phyloP scores from a whole-genome alignment of 1,140 invertebrate species.

The Drosophila neocordata region DNA sequence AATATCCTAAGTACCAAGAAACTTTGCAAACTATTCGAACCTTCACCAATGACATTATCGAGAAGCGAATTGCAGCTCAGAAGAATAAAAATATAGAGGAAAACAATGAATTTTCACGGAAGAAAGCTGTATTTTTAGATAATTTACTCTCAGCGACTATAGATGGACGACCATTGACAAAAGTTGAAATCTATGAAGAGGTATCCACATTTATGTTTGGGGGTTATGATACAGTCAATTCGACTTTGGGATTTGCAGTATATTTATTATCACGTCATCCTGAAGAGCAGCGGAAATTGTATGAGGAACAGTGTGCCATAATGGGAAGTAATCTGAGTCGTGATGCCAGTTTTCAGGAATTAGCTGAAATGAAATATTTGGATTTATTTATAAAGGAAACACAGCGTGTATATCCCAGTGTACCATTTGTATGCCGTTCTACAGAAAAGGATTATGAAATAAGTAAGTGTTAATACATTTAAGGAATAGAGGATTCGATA shows the following conservation, averaged over 20 bases:
- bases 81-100: neutral
- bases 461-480: conserved; percentile 39
- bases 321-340: conserved; percentile 82
- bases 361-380: conserved; percentile 87
- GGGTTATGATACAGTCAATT: conserved; percentile 83
- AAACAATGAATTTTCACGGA: conserved; percentile 49
- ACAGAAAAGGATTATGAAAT: conserved; percentile 67
- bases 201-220: conserved; percentile 90
- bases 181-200: conserved; percentile 88
- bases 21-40: conserved; percentile 58
- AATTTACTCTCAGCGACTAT: conserved; percentile 78
- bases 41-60: conserved; percentile 76
- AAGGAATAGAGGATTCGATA: too few relatives aligned
- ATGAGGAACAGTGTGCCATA: conserved; percentile 83
- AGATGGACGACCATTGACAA: conserved; percentile 85
- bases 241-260: conserved; percentile 75
- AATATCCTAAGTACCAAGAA: conserved; percentile 41
- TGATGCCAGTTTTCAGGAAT: conserved; percentile 84
- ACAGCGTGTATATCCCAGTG: conserved; percentile 87
- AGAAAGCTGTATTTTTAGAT: conserved; percentile 74
- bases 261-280: conserved; percentile 74
- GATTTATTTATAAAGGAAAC: conserved; percentile 87
- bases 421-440: conserved; percentile 86
- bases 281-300: conserved; percentile 83
- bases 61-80: conserved; percentile 57